phyloP scores from a whole-genome alignment of 2,113 vertebrate species.

The Calidris pygmaea region DNA sequence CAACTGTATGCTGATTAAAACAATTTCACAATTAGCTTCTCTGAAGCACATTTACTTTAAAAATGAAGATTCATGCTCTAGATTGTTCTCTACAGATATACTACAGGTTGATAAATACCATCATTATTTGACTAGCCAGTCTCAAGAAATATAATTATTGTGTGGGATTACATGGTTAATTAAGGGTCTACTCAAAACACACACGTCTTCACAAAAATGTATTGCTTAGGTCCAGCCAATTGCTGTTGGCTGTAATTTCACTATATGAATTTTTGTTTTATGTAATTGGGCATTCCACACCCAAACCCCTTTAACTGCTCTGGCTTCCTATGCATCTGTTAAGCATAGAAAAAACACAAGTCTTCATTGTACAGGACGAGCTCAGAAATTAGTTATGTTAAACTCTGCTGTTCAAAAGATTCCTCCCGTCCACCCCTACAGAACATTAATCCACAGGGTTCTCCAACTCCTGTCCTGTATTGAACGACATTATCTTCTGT shows the following conservation, averaged over 20 bases:
- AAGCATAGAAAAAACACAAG: background rate
- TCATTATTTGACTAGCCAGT: conserved; percentile 3
- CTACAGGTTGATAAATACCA: conserved; percentile 19
- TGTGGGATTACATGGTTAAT: conserved; percentile 28
- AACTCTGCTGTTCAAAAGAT: background rate
- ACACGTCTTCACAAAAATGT: background rate
- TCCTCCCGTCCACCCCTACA: background rate
- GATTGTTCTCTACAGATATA: background rate
- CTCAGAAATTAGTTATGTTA: background rate
- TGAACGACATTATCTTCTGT: background rate
- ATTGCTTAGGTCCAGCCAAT: background rate
- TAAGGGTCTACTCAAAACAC: conserved; percentile 13
- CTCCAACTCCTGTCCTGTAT: background rate
- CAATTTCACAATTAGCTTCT: conserved; percentile 1
- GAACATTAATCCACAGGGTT: background rate
- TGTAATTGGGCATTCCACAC: background rate
- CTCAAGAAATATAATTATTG: conserved; percentile 30
- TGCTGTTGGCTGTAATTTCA: background rate
- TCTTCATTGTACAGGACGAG: background rate
- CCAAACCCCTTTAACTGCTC: background rate
- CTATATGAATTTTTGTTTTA: background rate
- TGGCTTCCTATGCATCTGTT: background rate
- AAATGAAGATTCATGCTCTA: background rate
- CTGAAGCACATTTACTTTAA: background rate
- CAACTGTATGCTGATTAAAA: background rate